A percentile compares a stretch with the other conserved stretches of the same genome.
phyloP scores from a whole-genome alignment of 2,113 vertebrate species.

The Lanius ludovicianus region DNA sequence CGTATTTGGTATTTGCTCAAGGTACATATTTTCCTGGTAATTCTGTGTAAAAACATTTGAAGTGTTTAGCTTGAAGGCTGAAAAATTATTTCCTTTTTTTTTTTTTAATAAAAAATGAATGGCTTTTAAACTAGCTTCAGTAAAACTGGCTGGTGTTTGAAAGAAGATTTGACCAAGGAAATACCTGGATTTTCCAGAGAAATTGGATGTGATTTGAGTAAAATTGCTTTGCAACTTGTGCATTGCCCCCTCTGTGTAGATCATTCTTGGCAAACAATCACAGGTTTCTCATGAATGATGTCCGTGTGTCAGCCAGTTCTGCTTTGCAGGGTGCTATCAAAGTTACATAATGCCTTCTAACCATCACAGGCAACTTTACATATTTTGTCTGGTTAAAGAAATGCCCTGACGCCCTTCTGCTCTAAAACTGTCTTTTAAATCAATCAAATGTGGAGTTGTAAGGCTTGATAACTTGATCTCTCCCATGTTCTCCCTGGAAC shows the following conservation, averaged over 20 bases:
- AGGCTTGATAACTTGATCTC: background rate
- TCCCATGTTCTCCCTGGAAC: background rate
- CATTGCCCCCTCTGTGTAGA: background rate
- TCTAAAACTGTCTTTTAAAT: background rate
- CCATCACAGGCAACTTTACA: background rate
- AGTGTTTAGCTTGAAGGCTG: background rate
- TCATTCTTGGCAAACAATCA: background rate
- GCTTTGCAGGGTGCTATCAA: background rate
- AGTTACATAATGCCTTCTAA: background rate
- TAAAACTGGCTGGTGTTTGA: background rate
- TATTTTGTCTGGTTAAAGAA: background rate
- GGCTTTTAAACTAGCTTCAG: background rate
- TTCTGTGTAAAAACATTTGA: background rate
- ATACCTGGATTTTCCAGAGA: background rate
- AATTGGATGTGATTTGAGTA: background rate
- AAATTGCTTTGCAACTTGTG: background rate
- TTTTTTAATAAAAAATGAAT: background rate
- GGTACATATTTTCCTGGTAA: background rate
- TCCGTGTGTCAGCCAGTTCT: background rate
- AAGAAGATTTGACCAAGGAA: background rate
- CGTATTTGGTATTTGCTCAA: background rate
- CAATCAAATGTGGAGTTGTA: background rate
- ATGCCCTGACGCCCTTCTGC: background rate
- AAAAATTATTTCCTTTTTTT: background rate
- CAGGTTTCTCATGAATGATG: background rate